A percentile compares a stretch with the other conserved stretches of the same genome.
Conservation (phyloP, 2,113 vertebrate genomes). For the Ovibos moschatus region DNA sequence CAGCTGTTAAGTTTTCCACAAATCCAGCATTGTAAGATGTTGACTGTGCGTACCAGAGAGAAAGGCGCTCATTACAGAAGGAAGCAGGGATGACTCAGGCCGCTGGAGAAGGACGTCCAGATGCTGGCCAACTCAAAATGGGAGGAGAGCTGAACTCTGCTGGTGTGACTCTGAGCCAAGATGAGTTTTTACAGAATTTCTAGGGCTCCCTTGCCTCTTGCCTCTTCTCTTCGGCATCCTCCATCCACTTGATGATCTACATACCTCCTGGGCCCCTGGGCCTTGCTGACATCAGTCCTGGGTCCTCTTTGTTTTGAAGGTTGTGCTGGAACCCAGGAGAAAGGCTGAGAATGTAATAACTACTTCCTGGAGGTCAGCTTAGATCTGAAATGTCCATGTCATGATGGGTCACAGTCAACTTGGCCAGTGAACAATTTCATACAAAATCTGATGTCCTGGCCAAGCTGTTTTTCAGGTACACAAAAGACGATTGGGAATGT, state of each 20-base stretch:
- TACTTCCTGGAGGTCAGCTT: fast-evolving
- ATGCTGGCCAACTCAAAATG: fast-evolving
- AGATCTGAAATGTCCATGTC: not conserved
- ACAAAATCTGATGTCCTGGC: not conserved
- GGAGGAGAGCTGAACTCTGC: fast-evolving
- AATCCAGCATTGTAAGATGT: not conserved
- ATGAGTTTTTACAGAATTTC: not conserved
- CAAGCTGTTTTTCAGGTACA: not conserved
- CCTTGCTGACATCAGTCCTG: not conserved
- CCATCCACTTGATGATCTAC: fast-evolving
- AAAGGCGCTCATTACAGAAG: not conserved
- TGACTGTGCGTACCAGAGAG: too few relatives aligned
- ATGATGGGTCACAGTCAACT: too few relatives aligned
- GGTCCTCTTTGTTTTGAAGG: not conserved
- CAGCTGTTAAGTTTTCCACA: not conserved
- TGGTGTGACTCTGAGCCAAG: too few relatives aligned
- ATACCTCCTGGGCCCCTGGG: not conserved
- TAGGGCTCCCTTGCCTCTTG: too few relatives aligned
- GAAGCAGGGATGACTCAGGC: not conserved
- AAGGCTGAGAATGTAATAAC: fast-evolving
- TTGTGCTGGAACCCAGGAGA: not conserved
- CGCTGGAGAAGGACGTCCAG: not conserved
- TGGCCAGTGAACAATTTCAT: not conserved
- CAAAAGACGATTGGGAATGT: fast-evolving
- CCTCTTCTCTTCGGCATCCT: not conserved